Conservation (phyloP, 2,113 vertebrate species). For the Pipa parva region DNA sequence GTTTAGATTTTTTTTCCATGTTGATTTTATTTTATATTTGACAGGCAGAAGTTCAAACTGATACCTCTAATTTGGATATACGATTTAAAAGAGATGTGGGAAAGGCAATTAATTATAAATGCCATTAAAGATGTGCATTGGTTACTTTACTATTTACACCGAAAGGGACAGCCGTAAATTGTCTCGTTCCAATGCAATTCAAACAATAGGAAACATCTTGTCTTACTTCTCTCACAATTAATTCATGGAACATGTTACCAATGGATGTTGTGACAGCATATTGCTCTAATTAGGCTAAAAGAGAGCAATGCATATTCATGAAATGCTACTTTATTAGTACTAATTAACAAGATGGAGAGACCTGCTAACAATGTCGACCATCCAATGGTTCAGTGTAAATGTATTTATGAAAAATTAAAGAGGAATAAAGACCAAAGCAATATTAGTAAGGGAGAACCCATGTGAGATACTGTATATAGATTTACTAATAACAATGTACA, state of each 20-base stretch:
- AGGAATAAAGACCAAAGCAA: too few species aligned
- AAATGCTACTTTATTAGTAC: constrained; percentile 2
- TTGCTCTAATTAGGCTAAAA: constrained; percentile 4
- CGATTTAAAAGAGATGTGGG: background rate
- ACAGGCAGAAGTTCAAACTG: too few species aligned
- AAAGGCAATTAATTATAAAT: background rate
- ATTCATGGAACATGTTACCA: background rate
- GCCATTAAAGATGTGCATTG: background rate
- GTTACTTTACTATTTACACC: background rate
- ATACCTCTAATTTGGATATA: too few species aligned
- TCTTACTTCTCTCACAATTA: background rate
- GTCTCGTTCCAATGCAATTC: background rate
- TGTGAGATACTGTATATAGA: too few species aligned
- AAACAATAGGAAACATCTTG: constrained; percentile 3
- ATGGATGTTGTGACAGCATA: constrained; percentile 8
- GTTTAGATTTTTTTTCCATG: too few species aligned
- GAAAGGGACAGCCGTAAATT: background rate
- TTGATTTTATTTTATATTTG: too few species aligned
- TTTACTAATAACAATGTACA: too few species aligned
- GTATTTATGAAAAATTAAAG: too few species aligned
- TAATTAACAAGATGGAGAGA: constrained; percentile 2
- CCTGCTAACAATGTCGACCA: background rate
- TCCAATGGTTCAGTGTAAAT: too few species aligned
- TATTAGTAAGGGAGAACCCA: too few species aligned
- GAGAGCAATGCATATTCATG: constrained; percentile 16